Conservation (phyloP, 2,113 vertebrate genomes). For the Gallinago jamesoni region DNA sequence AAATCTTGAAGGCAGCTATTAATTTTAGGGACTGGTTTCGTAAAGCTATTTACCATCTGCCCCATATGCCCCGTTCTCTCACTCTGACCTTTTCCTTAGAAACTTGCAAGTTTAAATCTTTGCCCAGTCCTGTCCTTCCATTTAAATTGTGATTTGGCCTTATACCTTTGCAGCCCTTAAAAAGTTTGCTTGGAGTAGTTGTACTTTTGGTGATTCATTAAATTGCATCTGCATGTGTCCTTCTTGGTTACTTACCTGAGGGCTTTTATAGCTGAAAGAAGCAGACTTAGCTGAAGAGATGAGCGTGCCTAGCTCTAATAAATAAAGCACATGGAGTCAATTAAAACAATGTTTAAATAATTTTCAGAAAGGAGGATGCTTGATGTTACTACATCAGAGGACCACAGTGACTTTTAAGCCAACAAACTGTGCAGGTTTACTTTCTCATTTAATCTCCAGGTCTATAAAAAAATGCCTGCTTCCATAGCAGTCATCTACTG, state of each 20-base stretch:
- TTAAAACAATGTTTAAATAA: constrained; percentile 63
- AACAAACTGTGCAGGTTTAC: constrained; percentile 30
- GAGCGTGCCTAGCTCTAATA: constrained; percentile 26
- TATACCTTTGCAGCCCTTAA: background rate
- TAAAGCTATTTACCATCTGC: constrained; percentile 50
- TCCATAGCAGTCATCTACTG: constrained; percentile 30
- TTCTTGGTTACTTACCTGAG: constrained; percentile 52
- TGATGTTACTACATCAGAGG: constrained; percentile 50
- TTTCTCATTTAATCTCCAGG: constrained; percentile 43
- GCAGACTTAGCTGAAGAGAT: constrained; percentile 6
- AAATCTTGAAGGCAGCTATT: background rate
- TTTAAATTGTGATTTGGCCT: background rate
- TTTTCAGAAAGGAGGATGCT: constrained; percentile 41
- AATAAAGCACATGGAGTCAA: constrained; percentile 51
- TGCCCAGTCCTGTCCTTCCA: background rate
- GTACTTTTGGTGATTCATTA: constrained; percentile 21
- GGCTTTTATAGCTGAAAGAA: constrained; percentile 27
- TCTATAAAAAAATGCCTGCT: constrained; percentile 9
- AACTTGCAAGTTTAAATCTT: background rate
- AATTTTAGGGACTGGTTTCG: constrained; percentile 34
- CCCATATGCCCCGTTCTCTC: background rate
- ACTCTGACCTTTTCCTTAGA: background rate
- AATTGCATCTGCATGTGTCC: background rate
- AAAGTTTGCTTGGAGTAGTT: constrained; percentile 4
- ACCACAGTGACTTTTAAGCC: constrained; percentile 40